phyloP scores from a whole-genome alignment of 2,888 invertebrate genomes.

The Phania funesta region DNA sequence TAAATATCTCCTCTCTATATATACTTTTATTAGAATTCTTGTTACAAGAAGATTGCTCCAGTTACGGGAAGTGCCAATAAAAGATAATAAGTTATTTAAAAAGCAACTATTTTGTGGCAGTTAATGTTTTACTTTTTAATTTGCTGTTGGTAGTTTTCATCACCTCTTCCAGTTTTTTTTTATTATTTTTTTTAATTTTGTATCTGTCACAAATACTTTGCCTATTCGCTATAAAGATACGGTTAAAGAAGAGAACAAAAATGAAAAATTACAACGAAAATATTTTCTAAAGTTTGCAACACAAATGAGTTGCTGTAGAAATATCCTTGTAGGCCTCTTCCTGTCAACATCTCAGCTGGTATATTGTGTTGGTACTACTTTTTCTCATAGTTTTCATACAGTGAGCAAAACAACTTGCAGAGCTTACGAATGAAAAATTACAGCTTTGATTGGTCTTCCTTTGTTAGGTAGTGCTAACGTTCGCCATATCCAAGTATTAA shows the following conservation, averaged over 20 bases:
- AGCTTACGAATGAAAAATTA: no score
- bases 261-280: background rate
- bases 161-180: no score
- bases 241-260: background rate
- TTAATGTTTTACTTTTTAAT: background rate
- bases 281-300: slow-evolving; percentile 33
- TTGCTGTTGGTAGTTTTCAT: background rate
- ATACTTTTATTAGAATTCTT: no score
- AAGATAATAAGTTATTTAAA: no score
- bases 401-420: background rate
- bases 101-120: no score
- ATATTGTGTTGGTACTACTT: background rate
- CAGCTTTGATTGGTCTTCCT: no score
- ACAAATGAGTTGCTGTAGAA: slow-evolving; percentile 28
- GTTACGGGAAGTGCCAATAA: no score
- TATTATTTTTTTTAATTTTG: background rate
- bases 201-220: slow-evolving; percentile 25
- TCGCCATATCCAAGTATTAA: no score
- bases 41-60: no score
- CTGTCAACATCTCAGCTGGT: background rate
- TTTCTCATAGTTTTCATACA: background rate
- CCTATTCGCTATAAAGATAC: background rate
- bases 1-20: no score
- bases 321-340: background rate
- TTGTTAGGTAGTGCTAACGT: no score